Base-by-base conservation (phyloP, 2,113 vertebrate species). In the Lepus europaeus region DNA sequence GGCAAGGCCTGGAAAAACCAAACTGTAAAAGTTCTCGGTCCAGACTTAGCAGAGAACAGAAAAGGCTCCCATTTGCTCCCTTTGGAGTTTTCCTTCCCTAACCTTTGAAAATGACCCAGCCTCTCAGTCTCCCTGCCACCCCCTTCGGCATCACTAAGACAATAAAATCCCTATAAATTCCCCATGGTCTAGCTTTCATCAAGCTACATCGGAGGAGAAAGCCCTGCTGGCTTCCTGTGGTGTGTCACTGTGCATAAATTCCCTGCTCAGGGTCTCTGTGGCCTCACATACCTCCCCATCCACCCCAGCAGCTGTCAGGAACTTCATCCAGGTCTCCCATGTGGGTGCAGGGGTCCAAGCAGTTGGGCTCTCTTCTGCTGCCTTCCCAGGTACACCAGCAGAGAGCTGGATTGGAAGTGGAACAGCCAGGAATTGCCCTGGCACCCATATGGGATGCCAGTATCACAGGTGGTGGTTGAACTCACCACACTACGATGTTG, bases 1-100 rank as follows among this genome's bases (percentile, higher is more conserved):
- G 90, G 9, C 7, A 82, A 93, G 31, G 45, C 25, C 64, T 89
- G 6, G 20, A 63, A 84, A 87, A 84, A 23, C 81, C 77, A 76
- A 70, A 16, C 53, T 59, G 87, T 45, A 23, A 64, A 95, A 51
- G 63, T 90, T 95, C 1, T 64, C 17, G 45, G 22, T 23, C 64
- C 9, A 33, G 90, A 70, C n/a, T 83, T 73, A 89, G 66, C 92
- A 83, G 96, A 31, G 51, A 87, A 79, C 3, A 82, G 59, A 31
- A 4, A 82, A 22, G 27, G 66, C 74, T 87, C 61, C 29, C 69
- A 25, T 53, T 49, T 73, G 9, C 36, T 81, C 33, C 61, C 59
- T 56, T 27, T 22, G 29, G 77, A 25, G 4, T 76, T 93, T 49
- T 39, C 78, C 81, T 27, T 84, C 27, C n/a, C 31, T 79, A 49